Percentiles rank a stretch among this genome's conserved stretches.
Conservation (phyloP, 2,113 vertebrate species). For the Arenaria interpres region DNA sequence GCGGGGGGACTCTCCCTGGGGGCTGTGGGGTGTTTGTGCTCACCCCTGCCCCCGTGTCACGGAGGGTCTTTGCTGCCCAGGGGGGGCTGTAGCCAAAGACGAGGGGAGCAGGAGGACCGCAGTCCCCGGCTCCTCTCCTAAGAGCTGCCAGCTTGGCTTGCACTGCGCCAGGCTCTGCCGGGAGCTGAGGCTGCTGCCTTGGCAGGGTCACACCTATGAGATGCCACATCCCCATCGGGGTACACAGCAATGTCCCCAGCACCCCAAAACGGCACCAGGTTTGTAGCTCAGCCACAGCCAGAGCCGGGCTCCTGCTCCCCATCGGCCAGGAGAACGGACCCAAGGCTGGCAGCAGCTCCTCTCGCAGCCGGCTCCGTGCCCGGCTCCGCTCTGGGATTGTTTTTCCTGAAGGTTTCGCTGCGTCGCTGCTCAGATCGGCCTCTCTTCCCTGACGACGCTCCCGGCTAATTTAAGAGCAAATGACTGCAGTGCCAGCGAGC, state of each 20-base stretch:
- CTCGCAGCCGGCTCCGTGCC: accelerated
- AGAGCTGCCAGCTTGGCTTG: not conserved
- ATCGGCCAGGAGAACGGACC: accelerated
- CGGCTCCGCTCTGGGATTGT: not conserved
- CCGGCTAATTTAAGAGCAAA: not conserved
- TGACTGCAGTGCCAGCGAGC: not conserved
- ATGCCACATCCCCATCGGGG: not conserved
- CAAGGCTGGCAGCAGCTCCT: not conserved
- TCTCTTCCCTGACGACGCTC: not conserved
- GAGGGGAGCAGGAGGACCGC: not conserved
- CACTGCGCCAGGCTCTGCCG: not conserved
- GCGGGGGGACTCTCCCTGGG: not conserved
- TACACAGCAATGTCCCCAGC: not conserved
- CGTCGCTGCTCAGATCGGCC: not conserved
- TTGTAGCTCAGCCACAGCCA: not conserved
- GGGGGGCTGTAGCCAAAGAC: not conserved
- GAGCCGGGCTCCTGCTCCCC: not conserved
- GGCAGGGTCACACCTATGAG: not conserved
- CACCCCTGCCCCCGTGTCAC: not conserved
- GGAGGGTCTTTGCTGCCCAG: not conserved
- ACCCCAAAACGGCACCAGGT: not conserved
- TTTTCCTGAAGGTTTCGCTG: not conserved
- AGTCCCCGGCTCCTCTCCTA: accelerated
- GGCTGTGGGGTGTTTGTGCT: accelerated
- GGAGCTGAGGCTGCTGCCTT: not conserved